Evolutionary conservation across 2,797 vertebrate species (phyloP).

Genomic region (Glossophaga mutica): DNA sequence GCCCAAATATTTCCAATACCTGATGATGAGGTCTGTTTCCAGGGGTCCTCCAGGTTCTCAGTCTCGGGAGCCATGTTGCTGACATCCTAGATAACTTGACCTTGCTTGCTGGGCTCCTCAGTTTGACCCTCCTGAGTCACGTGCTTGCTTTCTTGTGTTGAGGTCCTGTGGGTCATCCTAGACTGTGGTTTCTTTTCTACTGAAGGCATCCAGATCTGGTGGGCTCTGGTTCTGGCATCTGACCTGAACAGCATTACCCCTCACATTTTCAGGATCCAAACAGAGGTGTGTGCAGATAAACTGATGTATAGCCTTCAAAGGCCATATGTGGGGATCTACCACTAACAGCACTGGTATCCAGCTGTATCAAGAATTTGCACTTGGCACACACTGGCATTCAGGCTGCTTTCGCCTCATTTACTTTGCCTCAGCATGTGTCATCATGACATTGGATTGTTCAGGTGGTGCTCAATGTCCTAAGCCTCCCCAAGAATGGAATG

Average conservation of each 20-base stretch:
- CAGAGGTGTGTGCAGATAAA: not conserved
- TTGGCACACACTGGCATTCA: not conserved
- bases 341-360: not conserved
- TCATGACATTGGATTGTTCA: not conserved
- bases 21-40: not conserved
- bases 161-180: not conserved
- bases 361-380: not conserved
- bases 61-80: not conserved
- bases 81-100: not conserved
- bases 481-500: not conserved
- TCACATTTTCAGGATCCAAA: constrained; percentile 27
- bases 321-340: not conserved
- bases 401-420: not conserved
- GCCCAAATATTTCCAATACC: constrained; percentile 2
- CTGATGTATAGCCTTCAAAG: not conserved
- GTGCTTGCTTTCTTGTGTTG: not conserved
- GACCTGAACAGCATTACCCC: not conserved
- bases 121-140: not conserved
- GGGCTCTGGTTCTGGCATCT: not conserved
- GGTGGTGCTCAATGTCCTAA: not conserved
- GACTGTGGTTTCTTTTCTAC: not conserved
- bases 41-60: not conserved
- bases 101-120: not conserved
- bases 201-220: constrained; percentile 1
- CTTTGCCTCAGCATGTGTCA: not conserved